Percentiles rank a stretch among this genome's conserved stretches.
Conservation (phyloP, 2,797 vertebrate genomes). For the Dermochelys coriacea region DNA sequence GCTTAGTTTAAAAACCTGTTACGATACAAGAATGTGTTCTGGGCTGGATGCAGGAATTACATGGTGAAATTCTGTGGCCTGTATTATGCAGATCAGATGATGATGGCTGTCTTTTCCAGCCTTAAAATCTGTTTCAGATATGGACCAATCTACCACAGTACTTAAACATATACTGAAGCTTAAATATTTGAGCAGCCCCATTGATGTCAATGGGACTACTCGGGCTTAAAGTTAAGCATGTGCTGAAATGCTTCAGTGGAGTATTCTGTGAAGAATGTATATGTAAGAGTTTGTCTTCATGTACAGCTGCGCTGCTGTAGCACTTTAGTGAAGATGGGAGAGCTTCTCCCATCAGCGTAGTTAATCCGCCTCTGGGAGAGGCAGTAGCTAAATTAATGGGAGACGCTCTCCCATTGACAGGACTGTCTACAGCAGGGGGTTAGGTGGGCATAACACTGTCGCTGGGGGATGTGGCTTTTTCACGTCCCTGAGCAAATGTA, state of each 20-base stretch:
- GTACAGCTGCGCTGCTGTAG: background rate
- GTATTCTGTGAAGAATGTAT: accelerated
- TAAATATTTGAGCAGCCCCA: accelerated
- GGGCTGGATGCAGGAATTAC: background rate
- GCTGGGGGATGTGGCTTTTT: background rate
- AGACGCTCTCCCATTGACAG: background rate
- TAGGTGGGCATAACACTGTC: background rate
- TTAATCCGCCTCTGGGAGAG: background rate
- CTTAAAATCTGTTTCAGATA: background rate
- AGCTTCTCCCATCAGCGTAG: background rate
- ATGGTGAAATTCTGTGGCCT: background rate
- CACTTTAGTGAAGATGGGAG: background rate
- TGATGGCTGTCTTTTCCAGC: background rate
- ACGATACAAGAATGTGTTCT: accelerated
- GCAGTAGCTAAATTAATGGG: background rate
- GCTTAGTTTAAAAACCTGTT: background rate
- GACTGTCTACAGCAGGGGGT: background rate
- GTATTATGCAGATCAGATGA: accelerated
- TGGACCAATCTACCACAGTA: background rate
- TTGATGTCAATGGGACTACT: background rate
- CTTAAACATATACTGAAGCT: background rate
- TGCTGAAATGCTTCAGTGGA: background rate
- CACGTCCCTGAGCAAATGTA: background rate
- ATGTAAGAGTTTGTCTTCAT: background rate
- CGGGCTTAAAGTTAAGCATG: accelerated